A percentile compares a stretch with the other conserved stretches of the same genome.
phyloP scores from a whole-genome alignment of 2,888 invertebrate species.

The Melikaiella ostensackeni region DNA sequence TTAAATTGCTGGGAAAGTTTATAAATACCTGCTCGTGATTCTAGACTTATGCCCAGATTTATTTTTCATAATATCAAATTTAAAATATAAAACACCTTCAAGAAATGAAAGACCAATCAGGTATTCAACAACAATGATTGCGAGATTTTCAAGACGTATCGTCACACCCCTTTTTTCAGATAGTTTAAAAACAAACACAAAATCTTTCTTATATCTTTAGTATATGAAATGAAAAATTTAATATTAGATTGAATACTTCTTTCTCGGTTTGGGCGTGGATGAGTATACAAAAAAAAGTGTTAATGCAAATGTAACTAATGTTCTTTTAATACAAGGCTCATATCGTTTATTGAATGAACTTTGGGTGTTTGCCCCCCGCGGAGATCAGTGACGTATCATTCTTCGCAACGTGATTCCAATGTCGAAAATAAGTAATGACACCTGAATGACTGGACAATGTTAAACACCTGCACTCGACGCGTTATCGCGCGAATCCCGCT shows the following conservation, averaged over 20 bases:
- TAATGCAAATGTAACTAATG: slow-evolving; percentile 40
- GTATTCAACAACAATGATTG: too few relatives aligned
- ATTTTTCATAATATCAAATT: too few relatives aligned
- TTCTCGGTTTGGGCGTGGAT: background rate
- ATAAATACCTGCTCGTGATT: too few relatives aligned
- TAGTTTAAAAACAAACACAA: too few relatives aligned
- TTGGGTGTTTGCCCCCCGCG: slow-evolving; percentile 43
- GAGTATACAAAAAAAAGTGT: background rate
- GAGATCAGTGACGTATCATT: slow-evolving; percentile 51
- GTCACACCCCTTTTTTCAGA: too few relatives aligned
- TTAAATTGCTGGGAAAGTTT: too few relatives aligned
- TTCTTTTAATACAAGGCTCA: slow-evolving; percentile 28
- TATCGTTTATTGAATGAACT: slow-evolving; percentile 36
- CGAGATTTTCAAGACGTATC: too few relatives aligned
- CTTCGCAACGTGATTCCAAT: slow-evolving; percentile 46
- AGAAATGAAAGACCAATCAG: too few relatives aligned
- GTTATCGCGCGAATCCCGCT: slow-evolving; percentile 73
- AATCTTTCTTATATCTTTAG: too few relatives aligned
- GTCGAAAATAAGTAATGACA: slow-evolving; percentile 72
- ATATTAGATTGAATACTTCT: background rate
- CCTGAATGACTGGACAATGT: slow-evolving; percentile 70
- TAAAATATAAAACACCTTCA: too few relatives aligned
- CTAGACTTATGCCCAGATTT: too few relatives aligned
- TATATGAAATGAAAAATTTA: background rate
- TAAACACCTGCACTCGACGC: slow-evolving; percentile 75